Base-by-base conservation (phyloP, 1,140 invertebrate genomes). In the Philotrypesis tridentata region DNA sequence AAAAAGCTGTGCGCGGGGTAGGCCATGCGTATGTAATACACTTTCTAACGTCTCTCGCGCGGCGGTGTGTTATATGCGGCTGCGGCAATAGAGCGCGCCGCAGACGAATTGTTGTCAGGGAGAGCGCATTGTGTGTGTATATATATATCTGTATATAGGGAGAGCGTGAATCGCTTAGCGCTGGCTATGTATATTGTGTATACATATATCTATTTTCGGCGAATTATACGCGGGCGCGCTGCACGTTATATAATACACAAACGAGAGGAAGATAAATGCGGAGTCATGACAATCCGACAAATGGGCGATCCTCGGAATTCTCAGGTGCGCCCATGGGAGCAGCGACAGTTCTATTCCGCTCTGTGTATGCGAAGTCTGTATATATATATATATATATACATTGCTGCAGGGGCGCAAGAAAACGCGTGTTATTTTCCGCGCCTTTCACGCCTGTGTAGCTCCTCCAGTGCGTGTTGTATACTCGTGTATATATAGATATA, bases 371-470 rank as follows among this genome's bases (percentile, higher is more conserved):
- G n/a, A n/a, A n/a, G n/a, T n/a, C n/a, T n/a, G n/a, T n/a, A n/a
- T n/a, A n/a, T n/a, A n/a, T n/a, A n/a, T n/a, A n/a, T n/a, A n/a
- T n/a, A n/a, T n/a, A n/a, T n/a, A n/a, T n/a, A n/a, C n/a, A n/a
- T n/a, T n/a, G 63, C 25, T 55, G 71, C 31, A 8, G 37, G 70
- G 68, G 55, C 31, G 48, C 55, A 63, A 72, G 77, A 63, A 79
- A 72, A 72, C 70, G 48, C 77, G 67, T 61, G 43, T 33, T 31
- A 33, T 61, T 17, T 37, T 65, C 37, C 61, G 6, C n/a, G 78
- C 78, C 78, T 79, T 79, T 79, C 78, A 72, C 78, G 23, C 78
- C n/a, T n/a, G n/a, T n/a, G n/a, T n/a, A n/a, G n/a, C n/a, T n/a
- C n/a, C n/a, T n/a, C n/a, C n/a, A n/a, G n/a, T n/a, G n/a, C n/a